Base-by-base conservation (phyloP, 1,140 invertebrate species). In the Leptoteleia sp. region DNA sequence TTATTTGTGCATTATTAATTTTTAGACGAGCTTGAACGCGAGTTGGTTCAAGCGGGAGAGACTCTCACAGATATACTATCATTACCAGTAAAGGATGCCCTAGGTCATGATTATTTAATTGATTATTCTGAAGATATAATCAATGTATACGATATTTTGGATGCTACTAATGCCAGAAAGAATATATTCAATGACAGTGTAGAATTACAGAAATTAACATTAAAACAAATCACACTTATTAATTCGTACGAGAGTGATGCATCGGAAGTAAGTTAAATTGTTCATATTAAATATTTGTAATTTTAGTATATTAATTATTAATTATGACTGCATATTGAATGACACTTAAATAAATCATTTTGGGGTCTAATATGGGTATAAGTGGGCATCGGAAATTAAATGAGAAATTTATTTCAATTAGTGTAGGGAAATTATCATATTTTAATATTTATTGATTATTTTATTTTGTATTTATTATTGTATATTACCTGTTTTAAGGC, bases 11-110 rank as follows among this genome's bases (percentile, higher is more conserved):
- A 15, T 15, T 22, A 4, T 38, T 1, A 42, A n/a, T 71, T 62
- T 73, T 80, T 82, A 93, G 94, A 92, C 81, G 86, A 88, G 22
- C 89, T 94, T 42, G 93, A 93, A 84, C 89, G 90, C 43, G 92
- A 94, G 83, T 90, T 95, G 57, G 89, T 93, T n/a, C 91, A 92
- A 77, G 94, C 95, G 88, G 94, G 94, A 9, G 94, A 95, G 85
- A 94, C 93, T 81, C 87, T 96, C 19, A 92, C 94, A 15, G 94
- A 95, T 85, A 91, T 95, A 85, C 89, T 96, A 47, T 94, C 94
- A 4, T 93, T 95, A 90, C 94, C 94, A 6, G 92, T 95, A 35
- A 95, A 95, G 87, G 94, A 95, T 87, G 93, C 94, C 0, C 89
- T 94, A 50, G 93, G 94, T 13, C 90, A 93, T 68, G 94, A 95